These are phyloP conservation scores for Rhagonycha lutea DNA, from an alignment of 2,888 invertebrate species.

Conservation along the genomic window DNA sequence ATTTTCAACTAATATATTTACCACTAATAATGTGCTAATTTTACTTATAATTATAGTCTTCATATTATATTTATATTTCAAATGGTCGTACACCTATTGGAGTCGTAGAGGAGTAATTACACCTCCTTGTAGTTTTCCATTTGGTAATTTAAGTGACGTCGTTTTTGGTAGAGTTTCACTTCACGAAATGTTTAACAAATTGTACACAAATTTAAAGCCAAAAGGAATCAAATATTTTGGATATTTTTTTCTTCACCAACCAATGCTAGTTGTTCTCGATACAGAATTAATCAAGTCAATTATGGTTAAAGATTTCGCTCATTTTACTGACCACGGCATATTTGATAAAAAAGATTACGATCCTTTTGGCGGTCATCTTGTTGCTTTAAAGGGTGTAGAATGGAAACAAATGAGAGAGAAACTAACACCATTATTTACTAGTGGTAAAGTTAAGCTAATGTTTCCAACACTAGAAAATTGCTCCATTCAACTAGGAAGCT, in stretches of 20 bases:
- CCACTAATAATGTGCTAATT: no score
- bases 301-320: neutral
- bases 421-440: neutral
- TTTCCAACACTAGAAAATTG: neutral
- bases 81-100: neutral
- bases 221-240: neutral
- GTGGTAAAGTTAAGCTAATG: neutral
- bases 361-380: neutral
- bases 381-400: neutral
- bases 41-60: neutral
- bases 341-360: neutral
- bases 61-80: neutral
- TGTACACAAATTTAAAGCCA: neutral
- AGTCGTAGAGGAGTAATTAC: neutral
- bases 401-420: neutral
- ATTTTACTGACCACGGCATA: neutral
- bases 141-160: neutral
- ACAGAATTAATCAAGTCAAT: neutral
- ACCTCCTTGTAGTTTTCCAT: neutral
- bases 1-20: no score
- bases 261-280: neutral
- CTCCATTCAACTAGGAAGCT: neutral
- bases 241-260: neutral
- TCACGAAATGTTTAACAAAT: neutral
- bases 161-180: neutral